Conservation (phyloP, 2,797 vertebrate genomes). For the Crax fasciolata region DNA sequence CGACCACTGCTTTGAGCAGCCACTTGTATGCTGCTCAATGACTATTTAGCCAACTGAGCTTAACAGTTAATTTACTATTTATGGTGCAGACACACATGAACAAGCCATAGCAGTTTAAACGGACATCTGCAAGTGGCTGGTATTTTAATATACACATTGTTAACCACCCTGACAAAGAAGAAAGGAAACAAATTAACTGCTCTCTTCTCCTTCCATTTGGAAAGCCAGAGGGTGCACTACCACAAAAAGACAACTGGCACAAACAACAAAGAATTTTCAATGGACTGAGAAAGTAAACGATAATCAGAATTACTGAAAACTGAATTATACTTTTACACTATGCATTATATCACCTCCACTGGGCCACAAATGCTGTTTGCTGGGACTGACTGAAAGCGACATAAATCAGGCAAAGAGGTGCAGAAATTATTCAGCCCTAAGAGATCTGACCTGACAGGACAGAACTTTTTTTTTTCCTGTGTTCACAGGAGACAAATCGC, state of each 20-base stretch:
- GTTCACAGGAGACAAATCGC: neutral
- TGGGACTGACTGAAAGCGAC: neutral
- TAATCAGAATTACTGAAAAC: neutral
- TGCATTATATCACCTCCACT: neutral
- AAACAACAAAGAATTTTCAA: neutral
- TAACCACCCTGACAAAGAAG: neutral
- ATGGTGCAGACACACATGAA: neutral
- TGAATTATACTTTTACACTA: neutral
- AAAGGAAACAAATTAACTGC: neutral
- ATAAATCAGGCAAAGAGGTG: neutral
- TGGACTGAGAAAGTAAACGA: neutral
- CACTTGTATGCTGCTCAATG: rapidly evolving
- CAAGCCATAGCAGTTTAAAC: neutral
- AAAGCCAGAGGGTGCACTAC: neutral
- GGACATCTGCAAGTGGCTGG: neutral
- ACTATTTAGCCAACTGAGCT: neutral
- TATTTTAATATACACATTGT: neutral
- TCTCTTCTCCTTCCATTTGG: neutral
- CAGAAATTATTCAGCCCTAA: neutral
- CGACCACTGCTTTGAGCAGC: neutral
- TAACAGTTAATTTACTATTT: slow-evolving; percentile 30
- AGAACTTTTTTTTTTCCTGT: neutral
- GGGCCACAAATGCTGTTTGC: neutral
- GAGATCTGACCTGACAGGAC: neutral
- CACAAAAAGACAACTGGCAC: neutral